These are phyloP conservation scores for Vulpes ferrilata DNA, from an alignment of 2,113 vertebrate species.

Conservation along the genomic window DNA sequence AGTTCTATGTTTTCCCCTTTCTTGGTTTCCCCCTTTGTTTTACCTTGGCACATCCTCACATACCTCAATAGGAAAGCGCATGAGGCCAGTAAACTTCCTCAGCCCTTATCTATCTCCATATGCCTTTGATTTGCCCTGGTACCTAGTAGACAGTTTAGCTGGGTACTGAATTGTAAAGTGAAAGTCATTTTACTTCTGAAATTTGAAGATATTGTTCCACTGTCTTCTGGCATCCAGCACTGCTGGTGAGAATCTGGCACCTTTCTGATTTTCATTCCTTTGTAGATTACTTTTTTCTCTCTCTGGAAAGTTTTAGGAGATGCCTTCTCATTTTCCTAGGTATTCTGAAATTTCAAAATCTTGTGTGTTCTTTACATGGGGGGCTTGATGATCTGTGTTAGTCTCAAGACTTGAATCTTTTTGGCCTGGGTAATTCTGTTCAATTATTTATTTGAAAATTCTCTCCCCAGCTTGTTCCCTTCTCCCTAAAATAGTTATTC, in stretches of 20 bases:
- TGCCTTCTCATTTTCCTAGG: constrained; percentile 1
- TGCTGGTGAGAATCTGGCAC: background rate
- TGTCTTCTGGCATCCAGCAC: background rate
- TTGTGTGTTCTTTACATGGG: background rate
- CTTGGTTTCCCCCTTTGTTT: constrained; percentile 14
- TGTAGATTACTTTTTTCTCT: background rate
- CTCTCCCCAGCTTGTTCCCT: background rate
- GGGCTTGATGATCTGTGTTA: background rate
- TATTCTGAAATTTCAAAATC: constrained; percentile 51
- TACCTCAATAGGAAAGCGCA: background rate
- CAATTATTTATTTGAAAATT: constrained; percentile 37
- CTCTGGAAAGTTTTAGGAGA: constrained; percentile 26
- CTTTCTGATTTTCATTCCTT: constrained; percentile 25
- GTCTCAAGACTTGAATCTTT: background rate
- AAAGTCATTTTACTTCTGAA: constrained; percentile 6
- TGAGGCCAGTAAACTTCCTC: background rate
- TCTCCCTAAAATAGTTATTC: constrained; percentile 31
- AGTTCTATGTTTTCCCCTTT: background rate
- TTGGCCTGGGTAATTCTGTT: constrained; percentile 2
- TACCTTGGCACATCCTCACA: background rate
- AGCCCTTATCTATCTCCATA: background rate
- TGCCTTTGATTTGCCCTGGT: background rate
- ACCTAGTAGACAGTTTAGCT: constrained; percentile 26
- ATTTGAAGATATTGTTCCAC: background rate
- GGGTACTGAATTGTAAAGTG: constrained; percentile 40